These are phyloP conservation scores for Actenoides lindsayi DNA, from an alignment of 2,113 vertebrate species.

Conservation along the genomic window DNA sequence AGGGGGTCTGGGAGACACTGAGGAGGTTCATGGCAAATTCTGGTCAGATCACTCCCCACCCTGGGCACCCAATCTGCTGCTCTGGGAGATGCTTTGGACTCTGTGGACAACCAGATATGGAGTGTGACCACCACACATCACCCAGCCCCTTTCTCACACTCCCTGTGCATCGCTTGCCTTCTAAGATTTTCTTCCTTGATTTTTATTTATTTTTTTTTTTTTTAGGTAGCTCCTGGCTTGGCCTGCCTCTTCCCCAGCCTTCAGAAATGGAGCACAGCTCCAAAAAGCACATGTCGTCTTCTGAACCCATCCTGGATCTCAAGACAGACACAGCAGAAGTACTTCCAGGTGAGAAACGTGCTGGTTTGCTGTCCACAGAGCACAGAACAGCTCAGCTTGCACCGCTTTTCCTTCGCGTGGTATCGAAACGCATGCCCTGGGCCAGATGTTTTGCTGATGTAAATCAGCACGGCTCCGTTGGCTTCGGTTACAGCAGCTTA, in stretches of 20 bases:
- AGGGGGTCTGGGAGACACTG: background rate
- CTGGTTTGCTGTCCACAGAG: background rate
- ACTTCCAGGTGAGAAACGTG: background rate
- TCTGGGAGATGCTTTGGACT: background rate
- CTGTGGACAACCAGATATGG: background rate
- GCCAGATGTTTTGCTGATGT: background rate
- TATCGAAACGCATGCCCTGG: background rate
- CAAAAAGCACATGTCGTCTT: conserved; percentile 26
- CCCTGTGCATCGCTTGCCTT: background rate
- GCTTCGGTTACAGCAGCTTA: background rate
- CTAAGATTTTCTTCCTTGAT: background rate
- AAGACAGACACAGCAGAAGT: background rate
- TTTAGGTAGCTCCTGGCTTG: conserved; percentile 51
- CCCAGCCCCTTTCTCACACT: background rate
- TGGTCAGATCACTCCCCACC: background rate
- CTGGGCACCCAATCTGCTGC: rapidly evolving
- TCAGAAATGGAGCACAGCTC: background rate
- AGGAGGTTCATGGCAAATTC: background rate
- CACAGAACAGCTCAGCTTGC: background rate
- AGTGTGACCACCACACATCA: background rate
- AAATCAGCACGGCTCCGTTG: rapidly evolving
- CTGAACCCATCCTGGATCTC: conserved; percentile 59
- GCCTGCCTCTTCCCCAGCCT: background rate
- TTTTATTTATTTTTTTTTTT: background rate
- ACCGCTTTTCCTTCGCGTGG: background rate